Evolutionary conservation across 1,140 invertebrate genomes (phyloP).

Genomic region (Cyclina sinensis): DNA sequence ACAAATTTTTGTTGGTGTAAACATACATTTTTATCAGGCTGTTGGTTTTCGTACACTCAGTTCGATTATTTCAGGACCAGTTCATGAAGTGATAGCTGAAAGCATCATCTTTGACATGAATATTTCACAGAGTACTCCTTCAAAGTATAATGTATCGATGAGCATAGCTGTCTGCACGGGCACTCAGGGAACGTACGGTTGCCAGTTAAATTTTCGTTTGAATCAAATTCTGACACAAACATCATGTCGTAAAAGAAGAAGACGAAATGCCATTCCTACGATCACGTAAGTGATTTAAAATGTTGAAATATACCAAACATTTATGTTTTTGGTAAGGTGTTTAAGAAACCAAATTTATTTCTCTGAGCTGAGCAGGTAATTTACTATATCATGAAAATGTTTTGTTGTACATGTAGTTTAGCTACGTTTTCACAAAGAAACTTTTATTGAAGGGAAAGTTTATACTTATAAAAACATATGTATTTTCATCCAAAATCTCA

Average conservation of each 20-base stretch:
- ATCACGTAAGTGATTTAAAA: neutral
- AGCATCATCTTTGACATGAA: neutral
- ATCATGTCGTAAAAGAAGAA: neutral
- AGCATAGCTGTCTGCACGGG: conserved; percentile 9
- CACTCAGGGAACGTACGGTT: neutral
- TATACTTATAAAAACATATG: too few relatives aligned
- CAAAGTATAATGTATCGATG: neutral
- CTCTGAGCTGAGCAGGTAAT: too few relatives aligned
- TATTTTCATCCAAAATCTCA: too few relatives aligned
- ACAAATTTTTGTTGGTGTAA: neutral
- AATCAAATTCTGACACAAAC: neutral
- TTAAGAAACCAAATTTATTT: too few relatives aligned
- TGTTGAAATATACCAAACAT: too few relatives aligned
- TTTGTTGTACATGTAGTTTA: too few relatives aligned
- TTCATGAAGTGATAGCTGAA: conserved; percentile 1
- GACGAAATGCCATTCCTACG: neutral
- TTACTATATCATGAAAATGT: too few relatives aligned
- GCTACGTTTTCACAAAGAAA: too few relatives aligned
- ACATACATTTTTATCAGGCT: neutral
- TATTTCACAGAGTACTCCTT: neutral
- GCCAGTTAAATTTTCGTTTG: neutral
- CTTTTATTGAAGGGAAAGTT: too few relatives aligned
- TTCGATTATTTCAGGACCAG: neutral
- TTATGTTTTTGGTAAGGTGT: too few relatives aligned
- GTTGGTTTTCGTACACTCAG: neutral